Base-by-base conservation (phyloP, 2,888 invertebrate genomes). In the Trisateles emortualis region DNA sequence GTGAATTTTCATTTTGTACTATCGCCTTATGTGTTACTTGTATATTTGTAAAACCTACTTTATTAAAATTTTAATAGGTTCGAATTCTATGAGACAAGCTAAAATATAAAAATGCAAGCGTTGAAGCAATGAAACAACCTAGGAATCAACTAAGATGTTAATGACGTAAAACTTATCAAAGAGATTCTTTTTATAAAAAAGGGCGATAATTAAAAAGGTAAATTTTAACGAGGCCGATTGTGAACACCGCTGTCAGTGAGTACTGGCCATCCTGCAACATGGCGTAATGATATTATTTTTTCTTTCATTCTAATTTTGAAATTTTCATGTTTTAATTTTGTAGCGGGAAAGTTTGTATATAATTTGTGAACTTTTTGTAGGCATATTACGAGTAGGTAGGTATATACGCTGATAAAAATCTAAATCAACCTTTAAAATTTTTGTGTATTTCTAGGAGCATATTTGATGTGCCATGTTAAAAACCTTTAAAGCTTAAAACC, bases 201-300 rank as follows among this genome's bases (percentile, higher is more conserved):
- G 72, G 64, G 68, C 59, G 71, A 79, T 83, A 85, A 84, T 87
- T 86, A 85, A 83, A 86, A 84, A 79, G 74, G 80, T 79, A 75
- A 81, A 83, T 82, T 83, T 81, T 87, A 85, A 87, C 81, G 85
- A 87, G 74, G 65, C 68, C 60, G 79, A 80, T 81, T 83, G 78
- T 80, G 62, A 58, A 52, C 62, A 53, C 51, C 72, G 51, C 60
- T 74, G 81, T 76, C 78, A 73, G 55, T 10, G 13, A 46, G n/a
- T 19, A 42, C 58, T 50, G 57, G 52, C 66, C 26, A 50, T 41
- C 35, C 17, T 17, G 48, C 40, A 56, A 57, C 38, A 38, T 60
- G 47, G 32, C 26, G 40, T 58, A 58, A 67, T 67, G 64, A 66
- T 52, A 51, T 54, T 33, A 30, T 50, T 52, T 52, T 53, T 52